Base-by-base conservation (phyloP, 2,113 vertebrate species). In the Pionites leucogaster region DNA sequence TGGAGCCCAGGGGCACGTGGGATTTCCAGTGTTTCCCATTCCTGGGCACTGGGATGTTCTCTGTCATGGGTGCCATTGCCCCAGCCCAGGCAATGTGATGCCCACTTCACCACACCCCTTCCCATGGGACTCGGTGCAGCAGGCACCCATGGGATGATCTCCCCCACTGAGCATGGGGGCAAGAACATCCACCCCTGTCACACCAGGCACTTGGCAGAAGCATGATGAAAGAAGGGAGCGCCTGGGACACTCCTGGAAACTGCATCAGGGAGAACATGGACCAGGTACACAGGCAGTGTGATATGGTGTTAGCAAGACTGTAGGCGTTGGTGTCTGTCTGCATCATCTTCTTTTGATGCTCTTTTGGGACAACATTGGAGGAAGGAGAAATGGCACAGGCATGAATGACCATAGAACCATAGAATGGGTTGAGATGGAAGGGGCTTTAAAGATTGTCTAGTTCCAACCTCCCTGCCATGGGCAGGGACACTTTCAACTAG, bases 121-220 rank as follows among this genome's bases (percentile, higher is more conserved):
- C 47, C 39, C 35, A 35, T 0, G 2, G 27, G 46, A 7, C 9
- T 27, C 35, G 8, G 23, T 72, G 42, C 14, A 31, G 63, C 42
- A 41, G n/a, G n/a, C 4, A 18, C 18, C 24, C 39, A 19, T 1
- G 2, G 27, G 22, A 44, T 46, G 13, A 13, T 35, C 6, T 5
- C 11, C 31, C 41, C 2, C 7, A n/a, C 14, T 0, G 6, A n/a
- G 9, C 35, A 6, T 2, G 0, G 1, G 4, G 2, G 5, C 55
- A n/a, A 70, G 14, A 25, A 60, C 0, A 0, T 19, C 11, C 1
- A 0, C 6, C 11, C 4, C 4, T 2, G 2, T 69, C 25, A 69
- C 23, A 55, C 4, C 17, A 27, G 25, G 10, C 0, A 0, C 35
- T 74, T 79, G 9, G 46, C 64, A 20, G 22, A 16, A n/a, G 46